phyloP scores from a whole-genome alignment of 2,797 vertebrate genomes.

The Rallus crepitans region DNA sequence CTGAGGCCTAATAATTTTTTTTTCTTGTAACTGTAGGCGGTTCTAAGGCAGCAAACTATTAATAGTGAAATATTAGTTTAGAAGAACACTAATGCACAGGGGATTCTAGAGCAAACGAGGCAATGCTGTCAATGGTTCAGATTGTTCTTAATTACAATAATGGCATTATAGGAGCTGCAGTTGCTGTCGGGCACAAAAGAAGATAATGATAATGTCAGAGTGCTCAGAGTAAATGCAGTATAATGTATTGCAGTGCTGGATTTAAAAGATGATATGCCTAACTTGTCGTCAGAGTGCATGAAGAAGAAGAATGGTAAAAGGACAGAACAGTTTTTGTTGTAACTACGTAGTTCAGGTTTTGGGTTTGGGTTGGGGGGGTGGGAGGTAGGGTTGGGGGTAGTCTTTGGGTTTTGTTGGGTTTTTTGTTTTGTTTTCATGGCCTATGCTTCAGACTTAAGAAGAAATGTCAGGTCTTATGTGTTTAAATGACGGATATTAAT shows the following conservation, averaged over 20 bases:
- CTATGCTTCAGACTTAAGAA: background rate
- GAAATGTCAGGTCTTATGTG: background rate
- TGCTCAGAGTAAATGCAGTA: conserved; percentile 52
- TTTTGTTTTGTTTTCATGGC: background rate
- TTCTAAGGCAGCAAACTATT: conserved; percentile 61
- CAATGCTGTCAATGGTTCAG: conserved; percentile 61
- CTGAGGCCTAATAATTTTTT: background rate
- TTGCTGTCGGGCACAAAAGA: conserved; percentile 65
- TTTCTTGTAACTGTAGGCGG: conserved; percentile 5
- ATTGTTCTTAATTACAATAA: conserved; percentile 73
- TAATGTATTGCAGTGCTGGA: conserved; percentile 45
- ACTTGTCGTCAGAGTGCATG: conserved; percentile 47
- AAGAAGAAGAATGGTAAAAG: conserved; percentile 47
- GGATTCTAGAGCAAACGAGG: conserved; percentile 53
- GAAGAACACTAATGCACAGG: conserved; percentile 55
- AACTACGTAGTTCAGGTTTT: background rate
- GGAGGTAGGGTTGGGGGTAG: no score
- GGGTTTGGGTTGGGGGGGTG: background rate
- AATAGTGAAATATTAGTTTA: conserved; percentile 64
- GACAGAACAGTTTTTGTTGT: background rate
- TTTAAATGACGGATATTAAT: conserved; percentile 15
- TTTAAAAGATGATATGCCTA: conserved; percentile 61
- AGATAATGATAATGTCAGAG: conserved; percentile 58
- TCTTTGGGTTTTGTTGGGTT: background rate
- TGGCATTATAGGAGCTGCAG: conserved; percentile 44